These are phyloP conservation scores for Podilymbus podiceps DNA, from an alignment of 2,113 vertebrate species.

Conservation along the genomic window DNA sequence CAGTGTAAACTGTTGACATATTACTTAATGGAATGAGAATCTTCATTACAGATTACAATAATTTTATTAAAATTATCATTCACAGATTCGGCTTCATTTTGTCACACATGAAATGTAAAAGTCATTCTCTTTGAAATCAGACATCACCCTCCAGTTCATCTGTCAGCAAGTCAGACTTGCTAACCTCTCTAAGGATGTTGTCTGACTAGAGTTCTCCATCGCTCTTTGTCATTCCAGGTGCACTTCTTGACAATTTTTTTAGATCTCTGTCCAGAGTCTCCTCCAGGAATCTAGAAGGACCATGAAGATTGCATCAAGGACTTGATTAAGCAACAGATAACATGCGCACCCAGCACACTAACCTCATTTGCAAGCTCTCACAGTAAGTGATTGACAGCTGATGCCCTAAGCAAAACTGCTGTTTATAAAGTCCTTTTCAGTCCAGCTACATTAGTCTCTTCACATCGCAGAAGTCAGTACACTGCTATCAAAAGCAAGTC, in stretches of 20 bases:
- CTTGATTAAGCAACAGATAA: conserved; percentile 31
- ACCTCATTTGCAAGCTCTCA: conserved; percentile 50
- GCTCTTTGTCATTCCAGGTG: neutral
- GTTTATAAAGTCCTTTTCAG: conserved; percentile 55
- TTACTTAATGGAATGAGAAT: neutral
- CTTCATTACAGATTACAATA: neutral
- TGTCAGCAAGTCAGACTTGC: neutral
- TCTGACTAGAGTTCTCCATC: neutral
- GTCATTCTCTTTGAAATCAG: conserved; percentile 21
- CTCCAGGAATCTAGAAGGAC: conserved; percentile 31
- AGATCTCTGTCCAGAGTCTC: conserved; percentile 18
- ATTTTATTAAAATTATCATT: neutral
- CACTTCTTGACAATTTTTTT: conserved; percentile 22
- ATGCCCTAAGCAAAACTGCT: conserved; percentile 55
- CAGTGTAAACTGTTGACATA: conserved; percentile 1
- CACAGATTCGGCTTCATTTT: neutral
- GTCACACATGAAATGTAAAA: neutral
- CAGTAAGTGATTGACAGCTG: conserved; percentile 23
- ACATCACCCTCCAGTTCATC: neutral
- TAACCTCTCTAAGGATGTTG: conserved; percentile 12
- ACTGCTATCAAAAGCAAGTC: conserved; percentile 1
- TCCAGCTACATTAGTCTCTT: conserved; percentile 34
- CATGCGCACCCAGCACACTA: neutral
- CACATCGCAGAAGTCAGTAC: neutral
- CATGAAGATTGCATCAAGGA: conserved; percentile 41